Evolutionary conservation across 1,140 invertebrate species (phyloP).

Genomic region (Danaus melanippus): DNA sequence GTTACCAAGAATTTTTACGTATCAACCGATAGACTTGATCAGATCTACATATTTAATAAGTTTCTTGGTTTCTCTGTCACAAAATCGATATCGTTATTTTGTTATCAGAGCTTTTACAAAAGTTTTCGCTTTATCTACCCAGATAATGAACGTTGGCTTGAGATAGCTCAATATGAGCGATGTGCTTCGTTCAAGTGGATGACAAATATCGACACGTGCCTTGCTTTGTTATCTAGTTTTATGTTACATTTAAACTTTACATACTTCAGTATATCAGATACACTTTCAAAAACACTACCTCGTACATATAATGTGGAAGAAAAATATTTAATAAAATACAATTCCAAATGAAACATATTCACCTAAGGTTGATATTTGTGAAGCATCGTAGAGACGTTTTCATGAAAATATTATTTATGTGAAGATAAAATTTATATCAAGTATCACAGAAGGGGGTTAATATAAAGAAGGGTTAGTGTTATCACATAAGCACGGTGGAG

Average conservation of each 20-base stretch:
- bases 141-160: conserved; percentile 56
- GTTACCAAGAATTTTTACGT: conserved; percentile 28
- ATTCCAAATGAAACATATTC: too few species aligned
- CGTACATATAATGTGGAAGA: too few species aligned
- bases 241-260: conserved; percentile 2
- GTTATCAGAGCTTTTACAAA: conserved; percentile 56
- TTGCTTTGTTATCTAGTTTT: neutral
- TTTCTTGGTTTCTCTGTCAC: too few species aligned
- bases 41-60: too few species aligned
- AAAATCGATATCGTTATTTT: conserved; percentile 6
- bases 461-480: conserved; percentile 52
- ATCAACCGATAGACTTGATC: too few species aligned
- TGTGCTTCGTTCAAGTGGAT: conserved; percentile 19
- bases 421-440: conserved; percentile 10
- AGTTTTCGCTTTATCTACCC: conserved; percentile 46
- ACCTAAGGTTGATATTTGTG: too few species aligned
- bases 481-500: conserved; percentile 48
- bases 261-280: too few species aligned
- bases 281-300: too few species aligned
- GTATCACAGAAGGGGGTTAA: conserved; percentile 28
- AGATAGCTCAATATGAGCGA: conserved; percentile 49
- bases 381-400: too few species aligned
- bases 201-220: conserved; percentile 9
- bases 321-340: too few species aligned
- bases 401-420: conserved; percentile 4